Conservation (phyloP, 2,888 invertebrate species). For the Ichneumoninae sp. region DNA sequence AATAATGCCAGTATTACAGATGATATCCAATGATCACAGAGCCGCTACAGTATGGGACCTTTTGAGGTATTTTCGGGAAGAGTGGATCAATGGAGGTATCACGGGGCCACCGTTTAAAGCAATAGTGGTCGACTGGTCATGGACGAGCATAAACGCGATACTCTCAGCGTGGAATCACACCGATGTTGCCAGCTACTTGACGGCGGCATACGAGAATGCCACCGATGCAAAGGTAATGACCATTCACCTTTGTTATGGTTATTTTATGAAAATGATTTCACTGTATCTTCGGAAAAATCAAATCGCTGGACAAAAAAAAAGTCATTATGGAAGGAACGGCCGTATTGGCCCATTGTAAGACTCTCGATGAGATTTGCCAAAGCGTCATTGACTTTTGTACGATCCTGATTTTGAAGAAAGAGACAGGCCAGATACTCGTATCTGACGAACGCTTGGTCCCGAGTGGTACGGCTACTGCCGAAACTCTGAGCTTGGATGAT, state of each 20-base stretch:
- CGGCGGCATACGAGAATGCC: not conserved
- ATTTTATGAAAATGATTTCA: slow-evolving; percentile 53
- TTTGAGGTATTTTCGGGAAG: slow-evolving; percentile 5
- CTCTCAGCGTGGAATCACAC: not conserved
- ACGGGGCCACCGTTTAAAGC: too few relatives aligned
- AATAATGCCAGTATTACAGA: slow-evolving; percentile 17
- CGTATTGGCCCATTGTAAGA: slow-evolving; percentile 28
- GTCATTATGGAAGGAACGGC: slow-evolving; percentile 48
- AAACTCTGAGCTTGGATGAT: not conserved
- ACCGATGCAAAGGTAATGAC: not conserved
- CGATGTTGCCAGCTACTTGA: not conserved
- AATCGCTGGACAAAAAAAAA: slow-evolving; percentile 23
- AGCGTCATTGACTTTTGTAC: slow-evolving; percentile 36
- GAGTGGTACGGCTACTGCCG: not conserved
- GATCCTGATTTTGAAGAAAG: slow-evolving; percentile 21
- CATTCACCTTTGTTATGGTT: slow-evolving; percentile 41
- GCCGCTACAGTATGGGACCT: slow-evolving; percentile 1
- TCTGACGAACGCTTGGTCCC: too few relatives aligned
- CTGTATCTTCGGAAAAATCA: slow-evolving; percentile 27
- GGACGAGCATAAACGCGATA: not conserved
- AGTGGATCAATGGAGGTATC: too few relatives aligned
- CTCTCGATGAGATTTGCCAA: slow-evolving; percentile 12
- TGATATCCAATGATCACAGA: slow-evolving; percentile 31
- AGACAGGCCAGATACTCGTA: not conserved
- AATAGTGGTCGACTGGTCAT: not conserved